Evolutionary conservation across 2,113 vertebrate species (phyloP), one percentile per base, ranked within the genome.

Genomic region (Mixornis gularis): DNA sequence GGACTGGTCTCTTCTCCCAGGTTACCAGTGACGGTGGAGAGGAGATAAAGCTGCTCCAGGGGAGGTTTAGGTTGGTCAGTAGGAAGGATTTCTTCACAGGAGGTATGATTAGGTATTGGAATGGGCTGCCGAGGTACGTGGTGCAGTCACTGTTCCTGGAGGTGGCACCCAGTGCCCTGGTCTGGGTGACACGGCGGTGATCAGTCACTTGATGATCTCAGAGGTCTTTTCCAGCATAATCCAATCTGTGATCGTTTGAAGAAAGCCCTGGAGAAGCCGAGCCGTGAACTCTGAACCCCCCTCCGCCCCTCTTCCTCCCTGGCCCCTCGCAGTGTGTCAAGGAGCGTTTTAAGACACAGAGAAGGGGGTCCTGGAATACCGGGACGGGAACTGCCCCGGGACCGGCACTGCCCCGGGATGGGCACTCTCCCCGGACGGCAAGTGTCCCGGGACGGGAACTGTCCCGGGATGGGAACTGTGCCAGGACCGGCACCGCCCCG

Each of bases 231-330:
- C 49, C 84, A 48, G 17, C 73, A 53, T 13, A 48, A 63, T 4
- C 2, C 17, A 63, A 15, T 8, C 30, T 30, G n/a, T 40, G 48
- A 25, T 3, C 17, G n/a, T 17, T n/a, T 9, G 16, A 7, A 15
- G 14, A 43, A 27, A 29, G 2, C 10, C 22, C n/a, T 7, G 10
- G 44, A 44, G 19, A 12, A 19, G 25, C 0, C 3, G 12, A 38
- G 13, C 55, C 1, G 5, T 1, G 12, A 32, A 10, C 63, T 18
- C 4, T 1, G 30, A 48, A 10, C 15, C 17, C 5, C 17, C 13
- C 21, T 21, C 21, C 0, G 0, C 7, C 6, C 10, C 13, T 0
- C 6, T 26, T 53, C 48, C 27, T 72, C 29, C 24, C 34, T 6
- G 40, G 56, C 21, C 13, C 36, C 27, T 13, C 20, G 0, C 12